Percentiles rank a stretch among this genome's conserved stretches.
Evolutionary conservation across 2,888 invertebrate species (phyloP).

Genomic region (Macrophya alboannulata): DNA sequence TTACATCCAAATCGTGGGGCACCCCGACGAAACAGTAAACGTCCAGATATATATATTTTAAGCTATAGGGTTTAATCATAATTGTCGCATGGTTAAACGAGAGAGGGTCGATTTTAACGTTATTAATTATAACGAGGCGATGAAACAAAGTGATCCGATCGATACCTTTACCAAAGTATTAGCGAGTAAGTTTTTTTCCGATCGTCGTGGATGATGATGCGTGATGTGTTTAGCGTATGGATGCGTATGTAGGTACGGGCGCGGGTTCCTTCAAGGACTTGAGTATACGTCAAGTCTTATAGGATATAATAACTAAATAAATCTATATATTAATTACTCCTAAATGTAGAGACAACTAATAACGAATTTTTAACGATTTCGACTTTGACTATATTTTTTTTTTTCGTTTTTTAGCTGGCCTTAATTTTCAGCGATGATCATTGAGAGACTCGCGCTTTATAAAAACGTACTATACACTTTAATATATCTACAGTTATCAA

Average conservation of each 20-base stretch:
- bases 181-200: conserved; percentile 70
- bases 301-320: conserved; percentile 8
- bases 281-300: neutral
- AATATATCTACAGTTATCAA: neutral
- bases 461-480: conserved; percentile 1
- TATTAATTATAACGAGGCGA: conserved; percentile 60
- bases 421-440: neutral
- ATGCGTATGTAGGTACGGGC: conserved; percentile 19
- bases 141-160: conserved; percentile 65
- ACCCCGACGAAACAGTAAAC: conserved; percentile 57
- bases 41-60: conserved; percentile 46
- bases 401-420: neutral
- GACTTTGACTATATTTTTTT: neutral
- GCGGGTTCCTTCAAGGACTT: conserved; percentile 41
- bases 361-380: conserved; percentile 21
- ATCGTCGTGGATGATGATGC: conserved; percentile 46
- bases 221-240: conserved; percentile 31
- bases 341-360: neutral
- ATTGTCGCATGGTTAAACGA: conserved; percentile 33
- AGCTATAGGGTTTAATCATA: conserved; percentile 31
- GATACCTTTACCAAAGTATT: conserved; percentile 75
- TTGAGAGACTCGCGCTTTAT: neutral
- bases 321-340: conserved; percentile 20
- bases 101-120: neutral
- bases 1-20: conserved; percentile 45